phyloP scores from a whole-genome alignment of 2,113 vertebrate genomes.

The Dromas ardeola region DNA sequence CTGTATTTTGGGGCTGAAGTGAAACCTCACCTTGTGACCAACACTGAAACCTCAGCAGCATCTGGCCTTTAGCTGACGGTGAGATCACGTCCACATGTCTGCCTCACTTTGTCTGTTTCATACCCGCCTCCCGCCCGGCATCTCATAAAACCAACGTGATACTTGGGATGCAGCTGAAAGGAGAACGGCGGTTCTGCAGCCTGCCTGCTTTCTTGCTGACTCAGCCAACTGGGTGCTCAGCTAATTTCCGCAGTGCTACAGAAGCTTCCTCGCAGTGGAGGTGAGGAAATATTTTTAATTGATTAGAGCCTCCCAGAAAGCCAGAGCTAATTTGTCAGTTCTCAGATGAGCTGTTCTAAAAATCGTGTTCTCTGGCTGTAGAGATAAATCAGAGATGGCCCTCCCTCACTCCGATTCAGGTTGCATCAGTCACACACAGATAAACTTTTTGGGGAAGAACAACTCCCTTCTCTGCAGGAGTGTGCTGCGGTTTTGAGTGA shows the following conservation, averaged over 20 bases:
- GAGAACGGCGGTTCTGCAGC: fast-evolving
- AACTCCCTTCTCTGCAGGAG: not conserved
- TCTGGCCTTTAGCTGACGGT: not conserved
- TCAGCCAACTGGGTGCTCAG: not conserved
- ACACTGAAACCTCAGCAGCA: not conserved
- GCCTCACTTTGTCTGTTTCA: not conserved
- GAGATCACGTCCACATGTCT: not conserved
- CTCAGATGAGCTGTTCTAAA: slow-evolving; percentile 17
- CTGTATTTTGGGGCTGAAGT: not conserved
- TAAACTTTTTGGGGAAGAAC: not conserved
- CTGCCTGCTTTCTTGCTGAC: not conserved
- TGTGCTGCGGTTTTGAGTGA: not conserved
- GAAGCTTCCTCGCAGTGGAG: not conserved
- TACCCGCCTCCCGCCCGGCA: not conserved
- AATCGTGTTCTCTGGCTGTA: not conserved
- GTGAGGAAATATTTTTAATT: slow-evolving; percentile 13
- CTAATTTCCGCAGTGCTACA: not conserved
- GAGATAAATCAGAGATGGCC: not conserved
- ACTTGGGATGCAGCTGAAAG: not conserved
- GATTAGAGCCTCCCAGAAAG: slow-evolving; percentile 5
- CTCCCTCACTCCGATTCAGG: not conserved
- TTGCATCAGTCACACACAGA: not conserved
- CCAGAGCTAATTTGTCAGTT: not conserved
- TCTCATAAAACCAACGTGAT: not conserved
- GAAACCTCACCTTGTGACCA: not conserved